Evolutionary conservation across 2,888 invertebrate species (phyloP).

Genomic region (Pristionchus mayeri): DNA sequence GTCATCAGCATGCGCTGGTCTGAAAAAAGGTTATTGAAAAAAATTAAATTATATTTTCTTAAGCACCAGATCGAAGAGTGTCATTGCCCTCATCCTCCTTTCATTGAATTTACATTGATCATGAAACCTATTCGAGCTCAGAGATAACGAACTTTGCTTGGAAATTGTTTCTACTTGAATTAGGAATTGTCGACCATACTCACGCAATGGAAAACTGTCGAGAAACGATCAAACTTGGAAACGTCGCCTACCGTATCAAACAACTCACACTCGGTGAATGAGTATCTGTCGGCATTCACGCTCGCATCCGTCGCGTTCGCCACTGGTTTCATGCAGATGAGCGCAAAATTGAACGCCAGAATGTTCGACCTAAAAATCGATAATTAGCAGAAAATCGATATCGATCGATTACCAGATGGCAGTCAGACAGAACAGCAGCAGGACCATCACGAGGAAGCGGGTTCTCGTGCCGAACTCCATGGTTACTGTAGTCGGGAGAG

Average conservation of each 20-base stretch:
- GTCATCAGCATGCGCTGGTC: conserved; percentile 66
- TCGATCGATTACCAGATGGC: conserved; percentile 66
- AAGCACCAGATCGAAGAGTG: neutral
- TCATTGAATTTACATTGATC: neutral
- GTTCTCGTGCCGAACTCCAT: conserved; percentile 66
- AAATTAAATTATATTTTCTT: neutral
- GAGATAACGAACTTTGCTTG: too few species aligned
- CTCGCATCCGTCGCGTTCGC: conserved; percentile 23
- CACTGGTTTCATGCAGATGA: conserved; percentile 69
- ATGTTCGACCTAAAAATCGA: conserved; percentile 69
- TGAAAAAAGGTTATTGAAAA: conserved; percentile 44
- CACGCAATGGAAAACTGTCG: too few species aligned
- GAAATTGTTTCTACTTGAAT: too few species aligned
- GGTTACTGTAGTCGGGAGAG: neutral
- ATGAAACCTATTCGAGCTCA: neutral
- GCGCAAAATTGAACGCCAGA: conserved; percentile 75
- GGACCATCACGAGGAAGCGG: conserved; percentile 73
- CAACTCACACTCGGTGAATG: conserved; percentile 3
- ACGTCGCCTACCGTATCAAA: too few species aligned
- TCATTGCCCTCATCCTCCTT: neutral
- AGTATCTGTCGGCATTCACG: conserved; percentile 4
- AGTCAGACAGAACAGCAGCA: conserved; percentile 72
- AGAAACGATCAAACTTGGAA: too few species aligned
- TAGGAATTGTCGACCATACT: too few species aligned
- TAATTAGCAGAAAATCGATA: conserved; percentile 59